A percentile compares a stretch with the other conserved stretches of the same genome.
Conservation (phyloP, 30 jellyfish, hydroid and myxozoan genomes). For the Aurelia aurita region DNA sequence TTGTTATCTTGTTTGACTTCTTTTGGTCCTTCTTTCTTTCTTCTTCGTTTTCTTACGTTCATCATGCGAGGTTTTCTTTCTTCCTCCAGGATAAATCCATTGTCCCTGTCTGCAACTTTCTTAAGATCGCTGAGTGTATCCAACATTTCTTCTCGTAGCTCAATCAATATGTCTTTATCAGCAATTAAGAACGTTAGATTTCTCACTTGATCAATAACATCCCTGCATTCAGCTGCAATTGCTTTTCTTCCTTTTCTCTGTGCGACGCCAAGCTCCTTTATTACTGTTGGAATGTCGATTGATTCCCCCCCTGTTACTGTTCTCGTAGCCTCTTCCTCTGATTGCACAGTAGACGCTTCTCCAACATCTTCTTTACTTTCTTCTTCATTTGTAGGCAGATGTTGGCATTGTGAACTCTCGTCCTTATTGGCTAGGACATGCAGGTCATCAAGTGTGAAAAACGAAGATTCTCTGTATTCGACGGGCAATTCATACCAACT, state of each 20-base stretch:
- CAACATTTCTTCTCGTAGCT: conserved; percentile 4
- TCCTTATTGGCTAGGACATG: not conserved
- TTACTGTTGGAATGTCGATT: no score
- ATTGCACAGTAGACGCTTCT: no score
- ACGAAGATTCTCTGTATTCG: conserved; percentile 41
- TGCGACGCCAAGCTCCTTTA: not conserved
- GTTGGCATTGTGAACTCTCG: not conserved
- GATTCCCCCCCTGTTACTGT: no score
- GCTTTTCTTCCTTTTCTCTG: not conserved
- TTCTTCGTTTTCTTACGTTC: no score
- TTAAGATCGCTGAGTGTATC: conserved; percentile 27
- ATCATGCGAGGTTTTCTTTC: no score
- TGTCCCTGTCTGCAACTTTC: conserved; percentile 41
- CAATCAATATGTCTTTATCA: conserved; percentile 16
- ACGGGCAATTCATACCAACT: conserved; percentile 33
- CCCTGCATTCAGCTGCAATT: conserved; percentile 43
- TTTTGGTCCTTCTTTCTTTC: no score
- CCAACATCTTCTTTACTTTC: no score
- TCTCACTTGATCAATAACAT: conserved; percentile 29
- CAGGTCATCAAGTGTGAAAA: conserved; percentile 40
- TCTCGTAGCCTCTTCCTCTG: not conserved
- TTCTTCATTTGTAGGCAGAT: conserved; percentile 4
- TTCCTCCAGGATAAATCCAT: conserved; percentile 45
- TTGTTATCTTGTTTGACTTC: no score
- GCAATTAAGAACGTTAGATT: conserved; percentile 34